Conservation (phyloP, 2,113 vertebrate genomes). For the Cepphus grylle region DNA sequence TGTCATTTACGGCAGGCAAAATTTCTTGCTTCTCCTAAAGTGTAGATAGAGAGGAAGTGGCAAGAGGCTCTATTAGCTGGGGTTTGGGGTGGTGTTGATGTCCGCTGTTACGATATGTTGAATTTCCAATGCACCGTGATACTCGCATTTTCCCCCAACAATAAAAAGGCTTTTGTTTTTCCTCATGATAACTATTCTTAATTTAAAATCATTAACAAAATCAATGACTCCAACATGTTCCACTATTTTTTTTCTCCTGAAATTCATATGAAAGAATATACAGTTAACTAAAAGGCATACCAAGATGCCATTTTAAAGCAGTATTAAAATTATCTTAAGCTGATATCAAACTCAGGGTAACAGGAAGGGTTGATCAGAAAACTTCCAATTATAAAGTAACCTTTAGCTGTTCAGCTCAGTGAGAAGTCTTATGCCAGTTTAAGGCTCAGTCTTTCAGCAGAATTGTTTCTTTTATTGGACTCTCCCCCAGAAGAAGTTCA, state of each 20-base stretch:
- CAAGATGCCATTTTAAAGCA: background rate
- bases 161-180: background rate
- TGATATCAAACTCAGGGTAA: background rate
- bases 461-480: background rate
- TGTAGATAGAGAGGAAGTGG: background rate
- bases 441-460: background rate
- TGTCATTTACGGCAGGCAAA: background rate
- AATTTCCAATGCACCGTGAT: background rate
- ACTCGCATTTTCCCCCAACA: background rate
- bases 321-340: background rate
- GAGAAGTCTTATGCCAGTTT: background rate
- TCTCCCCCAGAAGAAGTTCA: background rate
- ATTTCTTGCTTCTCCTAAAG: background rate
- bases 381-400: background rate
- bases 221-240: background rate
- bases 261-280: background rate
- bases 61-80: background rate
- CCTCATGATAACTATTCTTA: background rate
- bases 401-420: background rate
- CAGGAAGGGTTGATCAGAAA: background rate
- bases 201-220: background rate
- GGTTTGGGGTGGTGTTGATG: background rate
- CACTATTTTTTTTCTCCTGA: background rate
- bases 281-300: background rate
- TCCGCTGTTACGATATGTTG: background rate